Evolutionary conservation across 2,888 invertebrate species (phyloP), one percentile per base, ranked within the genome.

Genomic region (Phaonia tiefii): DNA sequence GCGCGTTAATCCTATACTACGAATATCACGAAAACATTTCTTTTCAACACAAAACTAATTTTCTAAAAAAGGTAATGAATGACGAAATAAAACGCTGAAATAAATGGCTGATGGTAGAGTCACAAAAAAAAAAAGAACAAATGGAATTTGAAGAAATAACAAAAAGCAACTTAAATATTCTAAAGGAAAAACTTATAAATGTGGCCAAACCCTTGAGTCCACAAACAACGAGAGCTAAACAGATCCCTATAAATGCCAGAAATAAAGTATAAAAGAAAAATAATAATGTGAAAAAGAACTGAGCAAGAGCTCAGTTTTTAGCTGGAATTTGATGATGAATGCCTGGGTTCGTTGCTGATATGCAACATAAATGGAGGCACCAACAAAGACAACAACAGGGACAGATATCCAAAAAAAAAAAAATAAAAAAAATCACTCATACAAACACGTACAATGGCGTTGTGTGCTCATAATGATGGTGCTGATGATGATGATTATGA

Each of bases 281-380:
- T 25, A 22, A 60, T 44, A 71, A 60, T 25, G 17, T 26, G 26
- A 37, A 22, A 13, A 71, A 58, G 25, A 44, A 67, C 67, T 58
- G 20, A 60, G 60, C 54, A 58, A 17, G 49, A 22, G 20, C 54
- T 44, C 31, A 46, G 63, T 65, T 75, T 60, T 49, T 51, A 79
- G 31, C 26, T 49, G 65, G 72, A 82, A 77, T 79, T 81, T 75
- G 80, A 80, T 75, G 80, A 80, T 81, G 80, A 72, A 75, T 77
- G 54, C 77, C 25, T 31, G 13, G 20, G 26, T 56, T 1, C 8
- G 37, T 10, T 20, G 60, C 49, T 58, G 25, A 56, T 20, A 67
- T 63, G 54, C 82, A 78, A 80, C 79, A 71, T 79, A 75, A 67
- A 49, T 67, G 51, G 66, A 49, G 37, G 65, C 25, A 25, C 20